Evolutionary conservation across 2,113 vertebrate species (phyloP).

Genomic region (Coptodon rendalli): DNA sequence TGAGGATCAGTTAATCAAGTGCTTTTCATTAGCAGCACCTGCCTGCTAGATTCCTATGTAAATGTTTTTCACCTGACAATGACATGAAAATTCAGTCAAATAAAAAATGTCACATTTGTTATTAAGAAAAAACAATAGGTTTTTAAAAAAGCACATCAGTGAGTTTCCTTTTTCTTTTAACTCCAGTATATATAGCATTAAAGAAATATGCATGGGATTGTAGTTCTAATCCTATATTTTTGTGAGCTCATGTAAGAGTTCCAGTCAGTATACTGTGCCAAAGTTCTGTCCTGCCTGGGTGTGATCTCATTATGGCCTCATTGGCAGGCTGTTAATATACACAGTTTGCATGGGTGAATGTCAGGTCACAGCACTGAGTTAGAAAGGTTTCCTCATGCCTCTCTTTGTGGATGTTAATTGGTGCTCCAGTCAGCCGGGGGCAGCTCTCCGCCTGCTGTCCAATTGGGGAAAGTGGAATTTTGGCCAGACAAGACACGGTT

Average conservation of each 20-base stretch:
- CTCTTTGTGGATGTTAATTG: slow-evolving; percentile 25
- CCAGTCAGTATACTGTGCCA: background rate
- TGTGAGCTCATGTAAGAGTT: background rate
- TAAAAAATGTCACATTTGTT: background rate
- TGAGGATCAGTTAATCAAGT: background rate
- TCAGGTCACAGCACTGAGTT: slow-evolving; percentile 8
- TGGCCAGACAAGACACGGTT: background rate
- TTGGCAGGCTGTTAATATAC: slow-evolving; percentile 13
- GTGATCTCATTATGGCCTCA: slow-evolving; percentile 24
- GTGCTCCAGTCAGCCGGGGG: background rate
- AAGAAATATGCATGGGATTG: background rate
- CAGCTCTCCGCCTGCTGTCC: background rate
- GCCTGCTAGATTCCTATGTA: background rate
- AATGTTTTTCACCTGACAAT: background rate
- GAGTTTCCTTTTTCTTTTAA: background rate
- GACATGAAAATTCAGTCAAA: background rate
- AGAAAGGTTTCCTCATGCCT: slow-evolving; percentile 3
- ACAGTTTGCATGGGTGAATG: background rate
- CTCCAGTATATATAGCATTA: background rate
- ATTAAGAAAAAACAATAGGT: background rate
- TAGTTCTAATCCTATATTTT: background rate
- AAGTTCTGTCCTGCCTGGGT: background rate
- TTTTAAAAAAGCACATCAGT: background rate
- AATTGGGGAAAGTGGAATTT: background rate
- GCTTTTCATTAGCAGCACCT: background rate